These are phyloP conservation scores for human DNA, from an alignment of 2,113 vertebrate species.

Conservation along the genomic window GRCh38 chr1:95586001-95586500, in stretches of 20 bases:
- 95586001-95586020: not conserved
- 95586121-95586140: not conserved
- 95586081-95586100: not conserved
- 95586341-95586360: not conserved
- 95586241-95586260: constrained; percentile 15
- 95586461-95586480: not conserved
- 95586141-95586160: constrained; percentile 4
- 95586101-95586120: not conserved
- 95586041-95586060: not conserved
- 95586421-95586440: not conserved
- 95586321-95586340: not conserved
- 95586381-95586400: not conserved
- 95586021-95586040: not conserved
- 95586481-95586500: not conserved
- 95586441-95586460: not conserved
- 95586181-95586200: not conserved
- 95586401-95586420: not conserved
- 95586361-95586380: not conserved
- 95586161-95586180: not conserved
- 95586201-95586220: constrained; percentile 27
- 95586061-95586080: not conserved
- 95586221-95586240: not conserved
- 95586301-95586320: constrained; percentile 38
- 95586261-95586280: constrained; percentile 28
- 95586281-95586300: constrained; percentile 53